phyloP scores from a whole-genome alignment of 2,113 vertebrate species.

The Epinephelus fuscoguttatus region DNA sequence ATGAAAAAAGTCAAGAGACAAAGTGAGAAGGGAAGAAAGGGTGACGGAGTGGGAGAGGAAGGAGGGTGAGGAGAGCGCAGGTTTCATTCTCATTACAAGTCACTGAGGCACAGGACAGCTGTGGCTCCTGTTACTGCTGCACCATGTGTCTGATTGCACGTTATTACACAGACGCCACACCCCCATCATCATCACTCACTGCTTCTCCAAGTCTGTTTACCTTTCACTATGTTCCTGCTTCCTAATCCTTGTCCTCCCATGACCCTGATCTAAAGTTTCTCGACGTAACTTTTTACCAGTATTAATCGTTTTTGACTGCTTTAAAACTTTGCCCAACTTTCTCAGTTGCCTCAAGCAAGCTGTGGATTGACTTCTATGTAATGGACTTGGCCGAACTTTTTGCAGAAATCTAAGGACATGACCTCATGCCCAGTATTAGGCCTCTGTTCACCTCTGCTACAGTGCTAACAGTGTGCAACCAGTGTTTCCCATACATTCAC shows the following conservation, averaged over 20 bases:
- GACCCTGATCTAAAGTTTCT: constrained; percentile 18
- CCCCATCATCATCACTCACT: constrained; percentile 32
- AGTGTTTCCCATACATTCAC: too few species aligned
- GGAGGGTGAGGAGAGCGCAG: background rate
- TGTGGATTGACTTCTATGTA: too few species aligned
- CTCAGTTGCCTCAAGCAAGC: too few species aligned
- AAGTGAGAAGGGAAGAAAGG: background rate
- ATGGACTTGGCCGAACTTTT: too few species aligned
- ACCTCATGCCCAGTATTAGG: too few species aligned
- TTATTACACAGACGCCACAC: constrained; percentile 38
- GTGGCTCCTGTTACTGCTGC: constrained; percentile 52
- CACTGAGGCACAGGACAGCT: constrained; percentile 37
- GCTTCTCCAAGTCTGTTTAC: constrained; percentile 34
- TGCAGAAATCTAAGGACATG: too few species aligned
- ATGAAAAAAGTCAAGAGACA: background rate
- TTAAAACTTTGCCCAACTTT: too few species aligned
- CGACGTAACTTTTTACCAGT: too few species aligned
- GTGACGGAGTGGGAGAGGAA: background rate
- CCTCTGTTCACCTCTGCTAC: too few species aligned
- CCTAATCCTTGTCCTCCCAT: constrained; percentile 1
- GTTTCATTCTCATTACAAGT: constrained; percentile 56
- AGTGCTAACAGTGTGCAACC: too few species aligned
- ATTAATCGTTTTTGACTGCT: too few species aligned
- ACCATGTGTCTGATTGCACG: constrained; percentile 58
- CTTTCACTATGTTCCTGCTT: constrained; percentile 24